Evolutionary conservation across 2,113 vertebrate genomes (phyloP).

Genomic region (Carassius auratus): DNA sequence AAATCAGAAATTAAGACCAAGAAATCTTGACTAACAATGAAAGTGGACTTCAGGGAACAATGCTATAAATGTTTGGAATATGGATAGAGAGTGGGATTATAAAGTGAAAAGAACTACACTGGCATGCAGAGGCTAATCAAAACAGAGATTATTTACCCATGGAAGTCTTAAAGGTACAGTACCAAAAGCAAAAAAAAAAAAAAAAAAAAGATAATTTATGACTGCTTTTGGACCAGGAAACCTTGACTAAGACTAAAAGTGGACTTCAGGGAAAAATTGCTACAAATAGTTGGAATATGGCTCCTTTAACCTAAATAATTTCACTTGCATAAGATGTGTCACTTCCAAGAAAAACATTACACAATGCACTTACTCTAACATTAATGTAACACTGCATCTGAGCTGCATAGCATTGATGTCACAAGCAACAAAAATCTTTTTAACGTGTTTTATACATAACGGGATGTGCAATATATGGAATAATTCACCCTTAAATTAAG

Average conservation of each 20-base stretch:
- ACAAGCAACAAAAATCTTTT: slow-evolving; percentile 15
- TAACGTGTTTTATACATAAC: slow-evolving; percentile 19
- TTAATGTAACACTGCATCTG: neutral
- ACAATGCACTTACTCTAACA: neutral
- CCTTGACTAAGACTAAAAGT: neutral
- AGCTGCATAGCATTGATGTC: slow-evolving; percentile 10
- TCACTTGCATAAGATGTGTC: slow-evolving; percentile 6
- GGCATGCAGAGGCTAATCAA: neutral
- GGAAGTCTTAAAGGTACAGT: neutral
- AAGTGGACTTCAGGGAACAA: too few relatives aligned
- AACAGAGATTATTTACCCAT: neutral
- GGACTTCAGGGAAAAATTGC: slow-evolving; percentile 3
- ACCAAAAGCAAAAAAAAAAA: neutral
- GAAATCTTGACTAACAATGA: too few relatives aligned
- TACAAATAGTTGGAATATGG: slow-evolving; percentile 13
- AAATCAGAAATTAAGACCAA: neutral
- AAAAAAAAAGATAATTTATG: neutral
- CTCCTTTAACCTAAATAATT: neutral
- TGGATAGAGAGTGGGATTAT: neutral
- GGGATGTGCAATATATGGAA: neutral
- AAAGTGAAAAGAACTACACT: neutral
- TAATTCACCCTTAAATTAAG: slow-evolving; percentile 19
- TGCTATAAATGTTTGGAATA: neutral
- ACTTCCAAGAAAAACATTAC: slow-evolving; percentile 24
- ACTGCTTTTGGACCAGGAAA: neutral